Conservation (phyloP, 1,140 invertebrate genomes). For the Melanaphis sacchari region DNA sequence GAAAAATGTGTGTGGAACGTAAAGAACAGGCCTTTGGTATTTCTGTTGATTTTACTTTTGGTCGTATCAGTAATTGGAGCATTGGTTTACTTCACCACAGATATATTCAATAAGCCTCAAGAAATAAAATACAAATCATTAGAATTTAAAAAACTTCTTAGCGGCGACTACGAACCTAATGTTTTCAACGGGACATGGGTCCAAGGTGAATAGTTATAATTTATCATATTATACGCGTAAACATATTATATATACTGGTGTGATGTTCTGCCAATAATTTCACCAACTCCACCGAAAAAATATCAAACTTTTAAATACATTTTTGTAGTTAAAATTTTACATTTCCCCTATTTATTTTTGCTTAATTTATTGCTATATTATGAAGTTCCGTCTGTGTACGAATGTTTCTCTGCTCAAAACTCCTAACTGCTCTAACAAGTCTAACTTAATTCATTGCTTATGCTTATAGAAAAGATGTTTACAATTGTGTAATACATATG, state of each 20-base stretch:
- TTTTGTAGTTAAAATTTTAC: background rate
- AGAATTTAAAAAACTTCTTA: conserved; percentile 65
- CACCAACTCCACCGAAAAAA: background rate
- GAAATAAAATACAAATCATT: background rate
- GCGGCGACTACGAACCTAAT: conserved; percentile 64
- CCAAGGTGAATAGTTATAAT: conserved; percentile 62
- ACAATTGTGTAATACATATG: background rate
- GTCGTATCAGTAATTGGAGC: background rate
- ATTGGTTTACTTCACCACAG: conserved; percentile 13
- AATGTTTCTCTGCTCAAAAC: background rate
- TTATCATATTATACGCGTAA: too few relatives aligned
- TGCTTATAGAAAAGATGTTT: background rate
- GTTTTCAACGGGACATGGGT: conserved; percentile 68
- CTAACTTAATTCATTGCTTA: background rate
- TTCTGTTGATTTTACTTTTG: background rate
- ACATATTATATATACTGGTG: too few relatives aligned
- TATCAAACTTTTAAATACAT: background rate
- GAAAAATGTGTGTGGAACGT: conserved; percentile 50
- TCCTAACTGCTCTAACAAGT: background rate
- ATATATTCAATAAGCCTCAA: conserved; percentile 21
- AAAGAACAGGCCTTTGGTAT: conserved; percentile 20
- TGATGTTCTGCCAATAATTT: background rate
- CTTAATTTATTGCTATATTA: background rate
- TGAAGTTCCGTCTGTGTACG: background rate
- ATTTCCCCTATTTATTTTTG: background rate